Evolutionary conservation across 2,888 invertebrate species (phyloP), one percentile per base, ranked within the genome.

Genomic region (Neelides folsomi): DNA sequence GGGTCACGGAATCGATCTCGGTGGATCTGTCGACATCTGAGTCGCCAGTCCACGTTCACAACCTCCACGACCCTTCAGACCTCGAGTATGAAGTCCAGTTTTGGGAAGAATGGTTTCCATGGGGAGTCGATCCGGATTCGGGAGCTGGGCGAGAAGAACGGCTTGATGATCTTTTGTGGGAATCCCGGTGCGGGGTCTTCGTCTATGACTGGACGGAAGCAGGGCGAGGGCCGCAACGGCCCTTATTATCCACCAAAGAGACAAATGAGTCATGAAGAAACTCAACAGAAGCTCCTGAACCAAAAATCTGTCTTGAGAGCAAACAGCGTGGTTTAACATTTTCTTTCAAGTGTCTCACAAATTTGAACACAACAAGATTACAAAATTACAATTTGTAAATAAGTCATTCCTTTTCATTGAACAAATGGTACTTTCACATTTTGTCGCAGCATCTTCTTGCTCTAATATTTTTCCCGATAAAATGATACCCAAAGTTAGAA

Each of bases 11-110:
- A 67, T 67, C 20, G 70, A 66, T 51, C 68, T 65, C 62, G 59
- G 13, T 62, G 61, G 62, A 55, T 64, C 35, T 65, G 60, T 54
- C 62, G 62, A 37, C 65, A 59, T 49, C 77, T 81, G 67, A 77
- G 77, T 57, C 74, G 81, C 55, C 76, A 79, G 62, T 80, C 80
- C 53, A 82, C 82, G 2, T 76, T 81, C 68, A 76, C 79, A 60
- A 76, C 79, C 37, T 79, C 80, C 1, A 62, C 64, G 37, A 63
- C 64, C 27, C 56, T 62, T 10, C 62, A 63, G 10, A 59, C 62
- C 2, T 64, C 64, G 39, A 63, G 63, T 51, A 57, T 64, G 49
- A 64, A 64, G 55, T 60, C 62, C 4, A 51, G 56, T n/a, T 49
- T 41, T 42, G 49, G 54, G 4, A 56, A 60, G 18, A 55, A 58